Base-by-base conservation (phyloP, 23 tunicate species). In the Halocynthia roretzi region DNA sequence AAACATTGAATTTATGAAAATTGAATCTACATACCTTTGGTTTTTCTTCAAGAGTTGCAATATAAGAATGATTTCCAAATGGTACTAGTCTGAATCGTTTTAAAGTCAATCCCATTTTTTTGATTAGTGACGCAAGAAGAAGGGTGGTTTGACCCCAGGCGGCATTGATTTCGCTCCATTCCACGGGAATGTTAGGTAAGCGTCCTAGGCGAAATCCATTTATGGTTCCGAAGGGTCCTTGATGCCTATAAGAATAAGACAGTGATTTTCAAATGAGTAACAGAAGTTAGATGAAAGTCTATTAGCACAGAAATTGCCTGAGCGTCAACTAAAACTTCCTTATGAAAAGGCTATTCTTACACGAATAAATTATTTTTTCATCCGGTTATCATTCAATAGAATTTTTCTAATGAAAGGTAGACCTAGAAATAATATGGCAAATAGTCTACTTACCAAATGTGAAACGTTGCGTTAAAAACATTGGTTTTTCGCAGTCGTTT, bases 131-230 rank as follows among this genome's bases (percentile, higher is more conserved):
- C 10, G 92, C 74, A 57, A 92, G 76, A 53, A 92, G 54, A 19
- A 92, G 62, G 14, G 86, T 85, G 7, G 84, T 85, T 50, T 92
- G 98, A 19, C 98, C 98, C 98, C 98, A 92, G 6, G 98, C 98
- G 8, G 98, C 92, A 56, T 86, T 92, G 12, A 92, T 92, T 69
- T 92, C 98, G 10, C 80, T 69, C 98, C 98, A 92, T 56, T 92
- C 98, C 1, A 92, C 84, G 14, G 90, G 87, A 22, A 52, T 65
- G 7, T 83, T 84, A 18, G 98, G 98, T 11, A 92, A 70, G 0
- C 90, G 81, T 31, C 98, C 98, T 81, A 92, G 62, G 48, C 98
- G 87, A 78, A 92, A 92, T 10, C 92, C 92, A 71, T 92, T 92
- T 17, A 92, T 92, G 8, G 98, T 92, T 7, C 93, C 98, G 68